Conservation (phyloP, 2,797 vertebrate species). For the Chloroceryle amazona region DNA sequence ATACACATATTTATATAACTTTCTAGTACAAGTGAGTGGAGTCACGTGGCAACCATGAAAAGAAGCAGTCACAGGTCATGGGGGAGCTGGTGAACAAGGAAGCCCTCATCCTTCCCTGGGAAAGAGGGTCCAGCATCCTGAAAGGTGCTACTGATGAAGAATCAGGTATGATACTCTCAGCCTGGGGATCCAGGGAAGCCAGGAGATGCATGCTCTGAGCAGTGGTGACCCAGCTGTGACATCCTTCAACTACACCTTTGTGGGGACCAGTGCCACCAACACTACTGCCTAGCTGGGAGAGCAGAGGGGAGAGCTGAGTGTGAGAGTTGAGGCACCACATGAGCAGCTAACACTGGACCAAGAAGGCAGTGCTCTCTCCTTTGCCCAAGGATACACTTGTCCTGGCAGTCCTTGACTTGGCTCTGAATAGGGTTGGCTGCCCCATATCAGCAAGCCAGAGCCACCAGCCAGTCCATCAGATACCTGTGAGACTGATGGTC, state of each 20-base stretch:
- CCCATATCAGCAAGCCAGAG: background rate
- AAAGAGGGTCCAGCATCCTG: background rate
- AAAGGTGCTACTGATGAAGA: background rate
- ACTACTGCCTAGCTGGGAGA: background rate
- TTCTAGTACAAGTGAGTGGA: rapidly evolving
- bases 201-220: background rate
- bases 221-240: background rate
- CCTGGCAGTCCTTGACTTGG: rapidly evolving
- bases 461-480: background rate
- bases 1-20: background rate
- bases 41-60: background rate
- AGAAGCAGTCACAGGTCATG: rapidly evolving
- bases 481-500: background rate
- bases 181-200: background rate
- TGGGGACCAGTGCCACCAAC: background rate
- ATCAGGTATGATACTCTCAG: background rate
- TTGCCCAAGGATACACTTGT: too few relatives aligned
- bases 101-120: background rate
- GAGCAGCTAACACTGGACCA: background rate
- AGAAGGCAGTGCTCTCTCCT: background rate
- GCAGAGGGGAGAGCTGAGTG: rapidly evolving
- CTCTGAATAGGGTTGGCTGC: background rate
- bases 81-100: background rate
- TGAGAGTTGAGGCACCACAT: background rate
- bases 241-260: background rate